Evolutionary conservation across 1,140 invertebrate genomes (phyloP).

Genomic region (Eupristina koningsbergeri): DNA sequence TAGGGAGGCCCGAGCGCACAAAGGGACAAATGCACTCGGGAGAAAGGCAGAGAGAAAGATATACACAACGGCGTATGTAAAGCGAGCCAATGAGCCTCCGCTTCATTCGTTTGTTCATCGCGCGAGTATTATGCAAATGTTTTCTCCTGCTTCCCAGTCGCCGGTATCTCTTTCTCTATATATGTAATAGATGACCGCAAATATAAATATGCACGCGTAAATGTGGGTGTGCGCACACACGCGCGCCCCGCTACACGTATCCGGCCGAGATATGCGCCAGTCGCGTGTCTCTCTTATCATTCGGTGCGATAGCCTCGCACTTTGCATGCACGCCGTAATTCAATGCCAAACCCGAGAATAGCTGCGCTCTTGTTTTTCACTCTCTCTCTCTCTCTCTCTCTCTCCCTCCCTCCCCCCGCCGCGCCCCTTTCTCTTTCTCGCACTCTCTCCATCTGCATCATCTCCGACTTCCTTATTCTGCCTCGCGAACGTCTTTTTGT

Average conservation of each 20-base stretch:
- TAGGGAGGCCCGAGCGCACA: not conserved
- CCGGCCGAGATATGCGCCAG: constrained; percentile 61
- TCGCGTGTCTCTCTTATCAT: constrained; percentile 68
- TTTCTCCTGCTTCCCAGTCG: not conserved
- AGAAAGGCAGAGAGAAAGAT: constrained; percentile 8
- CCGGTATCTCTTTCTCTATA: not conserved
- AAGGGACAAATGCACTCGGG: constrained; percentile 24
- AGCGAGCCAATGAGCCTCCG: constrained; percentile 16
- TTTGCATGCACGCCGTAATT: constrained; percentile 69
- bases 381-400: not conserved
- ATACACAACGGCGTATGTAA: not conserved
- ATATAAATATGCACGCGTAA: not conserved
- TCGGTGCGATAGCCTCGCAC: constrained; percentile 64
- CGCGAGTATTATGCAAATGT: constrained; percentile 63
- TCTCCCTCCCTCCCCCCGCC: not conserved
- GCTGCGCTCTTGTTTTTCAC: constrained; percentile 5
- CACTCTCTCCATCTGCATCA: not conserved
- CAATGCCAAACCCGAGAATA: constrained; percentile 60
- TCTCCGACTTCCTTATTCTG: too few relatives aligned
- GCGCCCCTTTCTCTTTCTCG: not conserved
- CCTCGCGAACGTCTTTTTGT: constrained; percentile 13
- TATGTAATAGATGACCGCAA: not conserved
- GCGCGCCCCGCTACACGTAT: constrained; percentile 2
- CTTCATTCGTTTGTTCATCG: constrained; percentile 34
- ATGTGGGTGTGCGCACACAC: not conserved